Base-by-base conservation (phyloP, 2,113 vertebrate species). In the Cynocephalus volans region DNA sequence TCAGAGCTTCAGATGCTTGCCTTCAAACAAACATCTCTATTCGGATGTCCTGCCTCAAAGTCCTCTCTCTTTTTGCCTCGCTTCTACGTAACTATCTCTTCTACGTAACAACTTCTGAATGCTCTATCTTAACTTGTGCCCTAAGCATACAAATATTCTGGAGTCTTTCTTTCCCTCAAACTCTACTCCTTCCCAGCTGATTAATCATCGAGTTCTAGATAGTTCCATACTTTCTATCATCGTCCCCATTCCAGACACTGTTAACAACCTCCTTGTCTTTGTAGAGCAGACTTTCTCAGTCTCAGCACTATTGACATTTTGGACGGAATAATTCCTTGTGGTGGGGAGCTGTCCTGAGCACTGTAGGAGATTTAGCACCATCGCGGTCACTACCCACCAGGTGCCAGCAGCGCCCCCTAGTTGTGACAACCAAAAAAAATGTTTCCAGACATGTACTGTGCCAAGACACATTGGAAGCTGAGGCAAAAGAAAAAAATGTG, bases 361-460 rank as follows among this genome's bases (percentile, higher is more conserved):
- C 15, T 31, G 19, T 1, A 67, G 60, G 18, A 64, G 50, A 28
- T 48, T 90, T 36, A 58, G 65, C 14, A 75, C 18, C 41, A 81
- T 60, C 54, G 36, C 65, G 36, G 26, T 21, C 52, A 48, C 65
- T 8, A 12, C 19, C 77, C 65, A 45, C 80, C 93, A 87, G 80
- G 45, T 95, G 92, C 36, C 94, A 95, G 90, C 69, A 97, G 52
- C 58, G 83, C 4, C 33, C 73, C 70, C 85, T 36, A 52, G 90
- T 93, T 4, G 0, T 33, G 33, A 65, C 23, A 17, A 19, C 88
- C 52, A 52, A 77, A 48, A 41, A 41, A 23, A 67, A 26, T 24
- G 9, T 48, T 58, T 88, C 54, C 56, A 60, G 48, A 21, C 36
- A 33, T 60, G 28, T 3, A 18, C 33, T 14, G 18, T 23, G 31